Base-by-base conservation (phyloP, 2,797 vertebrate species). In the Cyprinodon diabolis region DNA sequence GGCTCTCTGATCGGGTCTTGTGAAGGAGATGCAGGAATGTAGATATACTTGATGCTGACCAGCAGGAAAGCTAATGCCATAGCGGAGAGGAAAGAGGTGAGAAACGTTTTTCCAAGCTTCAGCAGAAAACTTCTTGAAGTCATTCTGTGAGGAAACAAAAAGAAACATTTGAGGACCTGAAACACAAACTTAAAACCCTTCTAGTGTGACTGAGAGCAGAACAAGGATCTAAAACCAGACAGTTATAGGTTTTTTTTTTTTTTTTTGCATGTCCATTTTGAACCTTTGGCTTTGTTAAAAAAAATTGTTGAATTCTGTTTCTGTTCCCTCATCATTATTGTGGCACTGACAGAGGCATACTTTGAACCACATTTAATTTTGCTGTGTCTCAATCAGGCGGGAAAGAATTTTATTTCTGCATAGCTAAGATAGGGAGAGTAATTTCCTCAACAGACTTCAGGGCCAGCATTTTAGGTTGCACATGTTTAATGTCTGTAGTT, bases 121-220 rank as follows among this genome's bases (percentile, higher is more conserved):
- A 62, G 65, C 4, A 71, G 66, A 74, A 65, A 77, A 71, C 88
- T 92, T 89, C 80, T 74, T 75, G 68, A 89, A 89, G 90, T 96
- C 97, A 97, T 97, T 93, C 97, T 98, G 94, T 58, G 15, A 25
- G 1, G 43, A 81, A 48, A 84, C 56, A 66, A 71, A 69, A 51
- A 8, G 66, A 0, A 68, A n/a, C 40, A 40, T 21, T n/a, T 37
- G 30, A 43, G 15, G 8, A 72, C 19, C 2, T 43, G 52, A 23
- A 54, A 58, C 13, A 3, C 1, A 54, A 40, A 54, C 10, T 19
- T 25, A 4, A 2, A 25, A 14, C 13, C 14, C 8, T 54, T 63
- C 19, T 30, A 30, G 13, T n/a, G 9, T 51, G 7, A 37, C 19
- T 6, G 6, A 14, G 4, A 49, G 49, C 15, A 15, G 25, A 56